Base-by-base conservation (phyloP, 2,113 vertebrate genomes). In the Piprites chloris region DNA sequence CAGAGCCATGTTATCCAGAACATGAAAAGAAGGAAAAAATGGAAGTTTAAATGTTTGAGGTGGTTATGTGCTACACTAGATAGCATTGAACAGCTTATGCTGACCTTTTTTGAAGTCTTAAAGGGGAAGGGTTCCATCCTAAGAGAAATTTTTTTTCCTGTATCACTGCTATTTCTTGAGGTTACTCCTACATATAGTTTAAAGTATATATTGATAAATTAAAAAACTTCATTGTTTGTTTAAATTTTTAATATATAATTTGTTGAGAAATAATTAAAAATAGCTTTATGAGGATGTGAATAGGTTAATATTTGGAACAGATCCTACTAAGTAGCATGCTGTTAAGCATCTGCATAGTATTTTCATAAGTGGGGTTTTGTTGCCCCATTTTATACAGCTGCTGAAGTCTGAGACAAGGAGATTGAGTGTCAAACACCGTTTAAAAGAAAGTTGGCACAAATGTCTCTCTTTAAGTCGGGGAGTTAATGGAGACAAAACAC, bases 231-330 rank as follows among this genome's bases (percentile, higher is more conserved):
- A 17, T 30, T 58, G 75, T 39, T 76, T 72, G 9, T 76, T 76
- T 83, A 22, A 89, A 71, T 56, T 55, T 22, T 50, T 62, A 42
- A 27, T 58, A 7, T 46, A 14, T 44, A n/a, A n/a, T 50, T 65
- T 37, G 8, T 52, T 85, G 24, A 71, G 66, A 84, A 87, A 59
- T 61, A 87, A 59, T 61, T 19, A 61, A 71, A 87, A 82, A 41
- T n/a, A 52, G 52, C 10, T 39, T 47, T 2, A 18, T 59, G 46
- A 73, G 10, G 39, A 26, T 0, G 0, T 39, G 24, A 39, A 9
- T 5, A 71, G 65, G 14, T 82, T 76, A 46, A 52, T 80, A 46
- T 13, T 74, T 20, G 27, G 63, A 86, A 49, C 9, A 73, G 18
- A 23, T 65, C 9, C 22, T 59, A 7, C 26, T 32, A 41, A 75